phyloP scores from a whole-genome alignment of 1,140 invertebrate genomes.

The Brachionus manjavacas region DNA sequence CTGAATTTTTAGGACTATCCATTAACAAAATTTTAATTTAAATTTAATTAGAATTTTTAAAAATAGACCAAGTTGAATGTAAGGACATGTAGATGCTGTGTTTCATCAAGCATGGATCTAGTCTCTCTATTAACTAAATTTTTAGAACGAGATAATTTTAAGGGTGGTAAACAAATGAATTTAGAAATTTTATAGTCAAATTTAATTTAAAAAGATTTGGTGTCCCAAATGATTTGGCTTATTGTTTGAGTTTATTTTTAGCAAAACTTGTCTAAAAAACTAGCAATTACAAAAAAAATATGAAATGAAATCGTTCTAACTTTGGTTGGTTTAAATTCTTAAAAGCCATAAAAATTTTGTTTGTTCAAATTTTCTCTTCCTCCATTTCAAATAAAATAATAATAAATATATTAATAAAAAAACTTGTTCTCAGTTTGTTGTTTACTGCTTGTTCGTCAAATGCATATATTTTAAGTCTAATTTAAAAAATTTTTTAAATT shows the following conservation, averaged over 20 bases:
- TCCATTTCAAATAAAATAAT: background rate
- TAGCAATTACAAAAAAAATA: background rate
- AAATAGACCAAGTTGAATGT: background rate
- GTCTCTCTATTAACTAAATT: background rate
- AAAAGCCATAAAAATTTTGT: background rate
- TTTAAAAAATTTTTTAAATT: background rate
- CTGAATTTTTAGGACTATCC: background rate
- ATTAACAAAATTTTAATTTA: background rate
- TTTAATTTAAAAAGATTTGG: background rate
- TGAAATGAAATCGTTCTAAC: background rate
- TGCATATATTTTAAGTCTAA: background rate
- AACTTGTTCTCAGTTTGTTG: background rate
- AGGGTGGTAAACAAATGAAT: background rate
- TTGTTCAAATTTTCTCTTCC: background rate
- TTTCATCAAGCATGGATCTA: background rate
- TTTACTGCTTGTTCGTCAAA: background rate
- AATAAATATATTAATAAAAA: background rate
- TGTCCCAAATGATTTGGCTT: constrained; percentile 1
- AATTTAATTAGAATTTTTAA: background rate
- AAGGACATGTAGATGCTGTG: background rate
- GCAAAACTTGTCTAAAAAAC: background rate
- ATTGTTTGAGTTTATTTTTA: background rate
- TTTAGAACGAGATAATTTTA: background rate
- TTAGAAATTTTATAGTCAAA: constrained; percentile 1
- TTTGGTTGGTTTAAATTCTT: background rate